Evolutionary conservation across 2,797 vertebrate genomes (phyloP).

Genomic region (Cossypha dichroa): DNA sequence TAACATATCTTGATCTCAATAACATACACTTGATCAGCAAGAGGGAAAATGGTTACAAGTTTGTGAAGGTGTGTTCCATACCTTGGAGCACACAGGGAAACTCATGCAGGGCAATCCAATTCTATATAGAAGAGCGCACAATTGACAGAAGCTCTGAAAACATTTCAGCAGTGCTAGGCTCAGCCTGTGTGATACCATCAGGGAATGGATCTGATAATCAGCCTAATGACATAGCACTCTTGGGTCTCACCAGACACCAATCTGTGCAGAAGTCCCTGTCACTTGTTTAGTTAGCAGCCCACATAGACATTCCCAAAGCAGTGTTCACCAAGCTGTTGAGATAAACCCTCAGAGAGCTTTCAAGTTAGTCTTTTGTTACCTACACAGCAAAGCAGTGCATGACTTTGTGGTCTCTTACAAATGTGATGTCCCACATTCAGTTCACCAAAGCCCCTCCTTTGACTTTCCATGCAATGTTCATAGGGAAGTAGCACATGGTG

Average conservation of each 20-base stretch:
- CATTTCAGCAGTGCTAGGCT: not conserved
- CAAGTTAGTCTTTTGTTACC: not conserved
- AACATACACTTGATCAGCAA: not conserved
- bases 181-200: not conserved
- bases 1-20: not conserved
- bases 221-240: not conserved
- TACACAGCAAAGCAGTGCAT: not conserved
- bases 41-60: not conserved
- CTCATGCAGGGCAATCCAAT: not conserved
- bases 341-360: not conserved
- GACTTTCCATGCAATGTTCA: fast-evolving
- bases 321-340: not conserved
- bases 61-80: not conserved
- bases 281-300: not conserved
- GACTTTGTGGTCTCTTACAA: not conserved
- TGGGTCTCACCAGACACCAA: not conserved
- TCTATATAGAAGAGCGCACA: not conserved
- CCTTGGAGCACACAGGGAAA: not conserved
- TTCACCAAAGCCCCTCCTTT: not conserved
- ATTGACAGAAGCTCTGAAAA: not conserved
- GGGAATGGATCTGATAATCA: not conserved
- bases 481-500: fast-evolving
- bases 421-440: not conserved
- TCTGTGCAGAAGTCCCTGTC: not conserved
- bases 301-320: not conserved